These are phyloP conservation scores for Mimas tiliae DNA, from an alignment of 2,888 invertebrate species.

Conservation along the genomic window DNA sequence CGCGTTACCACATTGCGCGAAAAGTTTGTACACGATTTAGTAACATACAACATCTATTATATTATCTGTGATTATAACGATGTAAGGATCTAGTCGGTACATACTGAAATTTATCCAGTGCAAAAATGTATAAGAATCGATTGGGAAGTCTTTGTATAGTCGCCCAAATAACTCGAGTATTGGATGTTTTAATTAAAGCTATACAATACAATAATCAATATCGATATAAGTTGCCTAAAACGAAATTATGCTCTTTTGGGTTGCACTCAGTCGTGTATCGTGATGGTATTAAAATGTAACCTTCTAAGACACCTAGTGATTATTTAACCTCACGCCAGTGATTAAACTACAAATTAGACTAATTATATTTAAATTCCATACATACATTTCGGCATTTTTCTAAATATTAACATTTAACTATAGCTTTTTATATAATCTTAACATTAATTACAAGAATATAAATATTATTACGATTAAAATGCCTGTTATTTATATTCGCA, in stretches of 20 bases:
- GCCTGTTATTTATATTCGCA: slow-evolving; percentile 2
- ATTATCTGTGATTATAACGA: no score
- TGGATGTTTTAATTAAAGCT: neutral
- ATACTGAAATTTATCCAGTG: neutral
- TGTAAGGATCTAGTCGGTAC: no score
- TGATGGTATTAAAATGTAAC: neutral
- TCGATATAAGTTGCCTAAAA: neutral
- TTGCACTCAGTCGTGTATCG: slow-evolving; percentile 1
- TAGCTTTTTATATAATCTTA: slow-evolving; percentile 4
- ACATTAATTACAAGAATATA: no score
- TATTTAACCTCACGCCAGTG: slow-evolving; percentile 24
- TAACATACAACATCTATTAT: no score
- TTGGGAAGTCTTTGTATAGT: neutral
- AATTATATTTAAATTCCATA: slow-evolving; percentile 14
- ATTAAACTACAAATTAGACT: slow-evolving; percentile 21
- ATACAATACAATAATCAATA: neutral
- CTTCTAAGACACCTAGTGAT: slow-evolving; percentile 5
- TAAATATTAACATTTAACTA: neutral
- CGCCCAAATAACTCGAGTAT: neutral
- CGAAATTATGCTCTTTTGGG: no score
- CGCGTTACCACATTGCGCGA: no score
- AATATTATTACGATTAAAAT: neutral
- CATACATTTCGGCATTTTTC: slow-evolving; percentile 3
- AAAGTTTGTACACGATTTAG: no score
- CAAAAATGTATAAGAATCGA: neutral